Base-by-base conservation (phyloP, 2,797 vertebrate genomes). In the Dipus sagitta region DNA sequence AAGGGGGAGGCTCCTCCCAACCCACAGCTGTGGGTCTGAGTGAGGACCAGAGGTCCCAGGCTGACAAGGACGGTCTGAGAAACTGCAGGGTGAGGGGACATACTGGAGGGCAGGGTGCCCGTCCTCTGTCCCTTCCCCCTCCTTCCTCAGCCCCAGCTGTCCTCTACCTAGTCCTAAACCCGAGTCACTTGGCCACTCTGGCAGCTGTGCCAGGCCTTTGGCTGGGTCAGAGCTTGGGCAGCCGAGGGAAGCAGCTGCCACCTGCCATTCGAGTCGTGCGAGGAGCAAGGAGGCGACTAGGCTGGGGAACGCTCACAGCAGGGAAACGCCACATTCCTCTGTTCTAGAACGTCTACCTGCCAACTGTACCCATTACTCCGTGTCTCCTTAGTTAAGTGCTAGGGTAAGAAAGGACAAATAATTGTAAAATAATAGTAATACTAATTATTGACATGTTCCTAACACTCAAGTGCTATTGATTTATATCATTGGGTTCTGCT, bases 131-230 rank as follows among this genome's bases (percentile, higher is more conserved):
- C 42, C 64, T 9, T 38, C 0, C 0, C 34, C 52, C 34, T 38
- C 62, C 52, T 28, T 67, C 80, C 6, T 67, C 62, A 62, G 4
- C 21, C 54, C 85, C 96, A 96, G 95, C 97, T 95, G 94, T 95
- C 96, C n/a, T 30, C 47, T 75, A 77, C 93, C 88, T 71, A 93
- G 81, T 82, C 92, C 94, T 90, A 93, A 94, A 67, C 81, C 95
- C 12, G 1, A 91, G 82, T 88, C 95, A 95, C 96, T 76, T 65
- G 82, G 68, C 93, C 88, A 65, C 72, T 70, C 70, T 92, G 74
- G 81, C 95, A 96, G 96, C 95, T 96, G 96, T 90, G 92, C 94
- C 94, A 79, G 85, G 80, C 94, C 79, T 81, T 81, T 86, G 93
- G 93, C 95, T 93, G 88, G 93, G 95, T 81, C 79, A 80, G 94